These are phyloP conservation scores for Xenopus laevis DNA, from an alignment of 2,113 vertebrate species.

Conservation along the genomic window DNA sequence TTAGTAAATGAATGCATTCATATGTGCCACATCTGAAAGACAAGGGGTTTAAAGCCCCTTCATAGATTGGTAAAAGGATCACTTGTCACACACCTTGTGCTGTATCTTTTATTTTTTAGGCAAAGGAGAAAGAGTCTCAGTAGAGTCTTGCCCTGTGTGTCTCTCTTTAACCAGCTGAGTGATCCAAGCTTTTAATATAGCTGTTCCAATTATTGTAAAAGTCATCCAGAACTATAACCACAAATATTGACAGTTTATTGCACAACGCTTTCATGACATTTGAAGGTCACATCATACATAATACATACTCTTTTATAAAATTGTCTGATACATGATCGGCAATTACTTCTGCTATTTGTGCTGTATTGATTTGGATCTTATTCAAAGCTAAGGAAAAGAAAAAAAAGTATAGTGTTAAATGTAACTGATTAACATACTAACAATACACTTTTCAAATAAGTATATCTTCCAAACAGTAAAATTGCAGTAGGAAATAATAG, in stretches of 20 bases:
- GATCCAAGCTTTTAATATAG: conserved; percentile 98
- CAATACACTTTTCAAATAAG: conserved; percentile 20
- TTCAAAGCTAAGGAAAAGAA: conserved; percentile 58
- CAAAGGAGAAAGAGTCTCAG: conserved; percentile 68
- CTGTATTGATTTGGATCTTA: conserved; percentile 67
- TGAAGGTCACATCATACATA: conserved; percentile 99
- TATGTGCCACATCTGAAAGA: not conserved
- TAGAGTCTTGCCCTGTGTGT: conserved; percentile 66
- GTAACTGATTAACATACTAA: conserved; percentile 61
- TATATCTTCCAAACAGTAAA: not conserved
- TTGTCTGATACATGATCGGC: conserved; percentile 85
- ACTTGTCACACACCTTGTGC: conserved; percentile 63
- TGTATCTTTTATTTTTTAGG: conserved; percentile 75
- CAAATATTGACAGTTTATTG: conserved; percentile 99
- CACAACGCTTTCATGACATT: conserved; percentile 99
- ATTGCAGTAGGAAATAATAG: not conserved
- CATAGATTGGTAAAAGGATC: conserved; percentile 39
- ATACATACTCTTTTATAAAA: conserved; percentile 90
- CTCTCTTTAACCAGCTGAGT: conserved; percentile 94
- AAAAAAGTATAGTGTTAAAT: conserved; percentile 61
- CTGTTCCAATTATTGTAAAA: conserved; percentile 99
- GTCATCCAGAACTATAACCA: conserved; percentile 97
- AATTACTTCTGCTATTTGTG: conserved; percentile 81
- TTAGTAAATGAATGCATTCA: not conserved
- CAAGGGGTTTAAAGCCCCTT: not conserved